Evolutionary conservation across 2,888 invertebrate genomes (phyloP), one percentile per base, ranked within the genome.

Genomic region (Agrotis puta): DNA sequence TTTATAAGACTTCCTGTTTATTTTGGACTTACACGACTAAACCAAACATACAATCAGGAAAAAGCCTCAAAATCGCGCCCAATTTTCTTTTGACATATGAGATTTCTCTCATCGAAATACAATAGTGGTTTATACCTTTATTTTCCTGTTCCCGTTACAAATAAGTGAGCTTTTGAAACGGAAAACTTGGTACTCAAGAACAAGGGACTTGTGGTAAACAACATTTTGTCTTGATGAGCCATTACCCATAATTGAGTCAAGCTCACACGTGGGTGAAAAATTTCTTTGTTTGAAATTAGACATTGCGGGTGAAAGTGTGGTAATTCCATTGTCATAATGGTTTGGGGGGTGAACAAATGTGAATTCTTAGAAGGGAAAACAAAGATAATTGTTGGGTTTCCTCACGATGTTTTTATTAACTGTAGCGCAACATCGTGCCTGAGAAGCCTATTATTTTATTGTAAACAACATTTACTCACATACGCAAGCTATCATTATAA

Each of bases 171-270:
- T 58, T 54, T 69, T 69, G 73, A 59, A 59, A 77, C 4, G 3
- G 33, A 69, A 73, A 20, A 45, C 70, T 43, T 50, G n/a, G 43
- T 39, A 43, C 58, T 75, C 20, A 67, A 20, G 33, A 48, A 59
- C 48, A 24, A 24, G 48, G 59, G 18, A 43, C 54, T 16, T 69
- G 57, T 47, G 47, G 70, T 48, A 22, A 68, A 50, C 27, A 27
- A 58, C 67, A 58, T 76, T 51, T 68, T 14, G 43, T 48, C 14
- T 24, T 59, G 68, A 76, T 61, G 24, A 59, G 56, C 43, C 53
- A 22, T 58, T 48, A 48, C 22, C 16, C 53, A 7, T 54, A 54
- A 74, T 77, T 77, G 22, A 68, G 43, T 48, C 4, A 14, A 18
- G 24, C 64, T 20, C 53, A 22, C n/a, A 39, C 11, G n/a, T 33